phyloP scores from a whole-genome alignment of 30 jellyfish, hydroid and myxozoan species.

The Aurelia coerulea region DNA sequence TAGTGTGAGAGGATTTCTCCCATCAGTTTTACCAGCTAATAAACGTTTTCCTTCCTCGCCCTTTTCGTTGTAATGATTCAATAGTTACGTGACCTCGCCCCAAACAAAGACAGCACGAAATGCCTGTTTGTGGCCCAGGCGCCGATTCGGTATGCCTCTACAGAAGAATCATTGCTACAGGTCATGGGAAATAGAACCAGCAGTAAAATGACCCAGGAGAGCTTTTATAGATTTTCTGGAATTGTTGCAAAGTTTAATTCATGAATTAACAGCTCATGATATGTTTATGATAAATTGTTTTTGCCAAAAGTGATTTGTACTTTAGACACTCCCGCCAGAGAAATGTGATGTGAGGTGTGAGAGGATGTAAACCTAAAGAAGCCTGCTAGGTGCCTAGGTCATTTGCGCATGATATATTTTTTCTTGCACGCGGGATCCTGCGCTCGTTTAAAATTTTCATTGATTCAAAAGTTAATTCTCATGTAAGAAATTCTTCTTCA shows the following conservation, averaged over 20 bases:
- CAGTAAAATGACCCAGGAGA: too few relatives aligned
- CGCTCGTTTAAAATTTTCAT: too few relatives aligned
- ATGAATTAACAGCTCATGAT: not conserved
- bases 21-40: not conserved
- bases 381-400: too few relatives aligned
- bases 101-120: conserved; percentile 5
- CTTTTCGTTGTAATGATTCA: not conserved
- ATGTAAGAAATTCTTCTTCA: too few relatives aligned
- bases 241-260: not conserved
- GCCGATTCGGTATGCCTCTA: conserved; percentile 1
- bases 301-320: not conserved
- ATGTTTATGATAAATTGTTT: not conserved
- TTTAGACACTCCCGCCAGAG: too few relatives aligned
- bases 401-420: too few relatives aligned
- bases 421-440: too few relatives aligned
- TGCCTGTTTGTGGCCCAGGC: conserved; percentile 20
- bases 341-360: too few relatives aligned
- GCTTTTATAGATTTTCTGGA: not conserved
- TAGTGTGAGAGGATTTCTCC: not conserved
- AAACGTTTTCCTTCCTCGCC: conserved; percentile 1
- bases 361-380: too few relatives aligned
- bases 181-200: too few relatives aligned
- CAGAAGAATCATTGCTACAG: not conserved
- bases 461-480: too few relatives aligned
- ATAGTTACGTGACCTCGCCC: conserved; percentile 11